These are phyloP conservation scores for Ceratotherium simum DNA, from an alignment of 2,113 vertebrate genomes.

Conservation along the genomic window DNA sequence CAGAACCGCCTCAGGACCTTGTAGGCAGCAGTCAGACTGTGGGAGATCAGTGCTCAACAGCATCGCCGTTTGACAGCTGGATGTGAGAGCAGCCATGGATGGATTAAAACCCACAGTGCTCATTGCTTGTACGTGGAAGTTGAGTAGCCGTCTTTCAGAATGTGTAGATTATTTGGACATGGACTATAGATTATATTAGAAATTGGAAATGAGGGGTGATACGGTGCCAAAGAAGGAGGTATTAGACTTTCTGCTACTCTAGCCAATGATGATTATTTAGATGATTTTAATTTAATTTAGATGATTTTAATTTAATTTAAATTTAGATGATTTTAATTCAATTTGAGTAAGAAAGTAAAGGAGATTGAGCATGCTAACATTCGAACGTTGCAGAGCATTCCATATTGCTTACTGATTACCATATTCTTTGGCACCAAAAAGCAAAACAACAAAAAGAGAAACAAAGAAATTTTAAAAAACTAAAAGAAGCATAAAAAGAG, in stretches of 20 bases:
- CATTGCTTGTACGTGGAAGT: background rate
- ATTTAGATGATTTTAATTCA: background rate
- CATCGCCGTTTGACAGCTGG: background rate
- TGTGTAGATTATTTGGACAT: background rate
- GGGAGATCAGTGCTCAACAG: background rate
- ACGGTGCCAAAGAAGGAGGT: background rate
- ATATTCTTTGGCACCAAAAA: background rate
- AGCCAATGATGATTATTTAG: background rate
- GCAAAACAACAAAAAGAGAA: background rate
- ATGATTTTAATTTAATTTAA: background rate
- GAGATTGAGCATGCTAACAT: background rate
- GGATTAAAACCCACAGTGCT: background rate
- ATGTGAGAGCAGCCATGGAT: background rate
- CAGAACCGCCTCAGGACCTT: too few relatives aligned
- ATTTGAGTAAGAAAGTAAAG: background rate
- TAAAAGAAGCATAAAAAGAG: background rate
- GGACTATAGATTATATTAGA: background rate
- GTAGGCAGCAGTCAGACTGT: background rate
- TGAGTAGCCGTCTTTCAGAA: background rate
- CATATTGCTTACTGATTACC: background rate
- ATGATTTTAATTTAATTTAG: background rate
- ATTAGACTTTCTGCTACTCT: background rate
- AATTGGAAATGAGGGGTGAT: background rate
- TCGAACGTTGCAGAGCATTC: background rate
- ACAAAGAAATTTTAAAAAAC: background rate